Evolutionary conservation across 2,888 invertebrate genomes (phyloP).

Genomic region (Teinopalpus imperialis): DNA sequence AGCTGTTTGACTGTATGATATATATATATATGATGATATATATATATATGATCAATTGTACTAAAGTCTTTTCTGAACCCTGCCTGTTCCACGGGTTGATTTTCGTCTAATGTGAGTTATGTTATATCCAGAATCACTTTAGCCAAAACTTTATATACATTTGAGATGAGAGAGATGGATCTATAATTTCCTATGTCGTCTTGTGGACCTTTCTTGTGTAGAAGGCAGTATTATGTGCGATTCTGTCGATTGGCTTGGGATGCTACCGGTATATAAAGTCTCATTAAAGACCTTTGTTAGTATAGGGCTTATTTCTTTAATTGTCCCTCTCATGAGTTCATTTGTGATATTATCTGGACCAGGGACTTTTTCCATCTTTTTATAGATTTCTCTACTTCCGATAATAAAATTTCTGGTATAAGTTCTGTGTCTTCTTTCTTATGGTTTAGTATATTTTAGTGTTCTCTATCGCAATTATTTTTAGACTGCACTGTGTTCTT

Average conservation of each 20-base stretch:
- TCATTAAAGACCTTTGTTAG: conserved; percentile 31
- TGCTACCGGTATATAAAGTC: conserved; percentile 23
- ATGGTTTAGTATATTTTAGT: background rate
- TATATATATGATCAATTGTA: conserved; percentile 28
- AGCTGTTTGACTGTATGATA: too few species aligned
- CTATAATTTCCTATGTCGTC: conserved; percentile 29
- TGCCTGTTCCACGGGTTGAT: conserved; percentile 32
- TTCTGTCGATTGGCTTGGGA: conserved; percentile 27
- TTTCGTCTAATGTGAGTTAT: too few species aligned
- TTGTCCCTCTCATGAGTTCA: conserved; percentile 29
- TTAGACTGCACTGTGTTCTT: background rate
- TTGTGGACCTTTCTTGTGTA: conserved; percentile 30
- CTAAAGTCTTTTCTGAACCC: conserved; percentile 30
- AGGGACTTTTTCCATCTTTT: conserved; percentile 30
- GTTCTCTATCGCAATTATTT: too few species aligned
- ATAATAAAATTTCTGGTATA: conserved; percentile 20
- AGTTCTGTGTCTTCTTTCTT: background rate
- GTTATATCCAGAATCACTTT: conserved; percentile 20
- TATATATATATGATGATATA: too few species aligned
- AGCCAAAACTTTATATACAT: conserved; percentile 28
- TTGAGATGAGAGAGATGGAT: conserved; percentile 31
- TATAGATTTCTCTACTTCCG: conserved; percentile 29
- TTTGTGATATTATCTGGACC: conserved; percentile 33
- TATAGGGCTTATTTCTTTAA: conserved; percentile 27
- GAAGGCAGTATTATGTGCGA: conserved; percentile 31